Conservation (phyloP, 2,888 invertebrate species). For the Silvanus unidentatus region DNA sequence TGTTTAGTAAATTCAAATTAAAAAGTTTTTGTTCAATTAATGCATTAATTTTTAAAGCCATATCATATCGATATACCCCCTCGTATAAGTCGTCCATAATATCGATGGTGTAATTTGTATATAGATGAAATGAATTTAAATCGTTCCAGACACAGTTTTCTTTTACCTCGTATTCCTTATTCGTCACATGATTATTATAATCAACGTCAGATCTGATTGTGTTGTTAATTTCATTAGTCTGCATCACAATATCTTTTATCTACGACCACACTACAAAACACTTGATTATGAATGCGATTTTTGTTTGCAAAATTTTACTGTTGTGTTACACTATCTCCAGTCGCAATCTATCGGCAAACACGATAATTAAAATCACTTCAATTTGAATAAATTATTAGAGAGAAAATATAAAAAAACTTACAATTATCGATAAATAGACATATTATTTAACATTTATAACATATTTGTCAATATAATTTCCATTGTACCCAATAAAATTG, state of each 20-base stretch:
- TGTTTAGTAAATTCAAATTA: slow-evolving; percentile 13
- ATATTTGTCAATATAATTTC: too few species aligned
- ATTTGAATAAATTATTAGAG: too few species aligned
- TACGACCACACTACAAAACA: too few species aligned
- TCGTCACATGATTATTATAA: slow-evolving; percentile 8
- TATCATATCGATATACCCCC: slow-evolving; percentile 18
- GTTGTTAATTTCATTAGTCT: slow-evolving; percentile 3
- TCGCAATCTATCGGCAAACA: too few species aligned
- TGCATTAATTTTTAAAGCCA: slow-evolving; percentile 12
- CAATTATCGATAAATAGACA: too few species aligned
- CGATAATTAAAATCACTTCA: too few species aligned
- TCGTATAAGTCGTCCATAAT: slow-evolving; percentile 20
- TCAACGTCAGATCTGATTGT: not conserved
- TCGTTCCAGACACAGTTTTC: slow-evolving; percentile 14
- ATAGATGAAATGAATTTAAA: slow-evolving; percentile 14
- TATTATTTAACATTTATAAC: too few species aligned
- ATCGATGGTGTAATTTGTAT: slow-evolving; percentile 13
- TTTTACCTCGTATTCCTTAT: slow-evolving; percentile 12
- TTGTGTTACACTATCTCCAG: too few species aligned
- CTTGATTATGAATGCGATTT: too few species aligned
- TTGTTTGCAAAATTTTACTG: too few species aligned
- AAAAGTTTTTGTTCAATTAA: slow-evolving; percentile 13
- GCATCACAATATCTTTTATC: slow-evolving; percentile 6
- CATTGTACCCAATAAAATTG: too few species aligned
- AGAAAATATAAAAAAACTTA: too few species aligned